A percentile compares a stretch with the other conserved stretches of the same genome.
Conservation (phyloP, 2,888 invertebrate species). For the Macrosoma leucophasiata region DNA sequence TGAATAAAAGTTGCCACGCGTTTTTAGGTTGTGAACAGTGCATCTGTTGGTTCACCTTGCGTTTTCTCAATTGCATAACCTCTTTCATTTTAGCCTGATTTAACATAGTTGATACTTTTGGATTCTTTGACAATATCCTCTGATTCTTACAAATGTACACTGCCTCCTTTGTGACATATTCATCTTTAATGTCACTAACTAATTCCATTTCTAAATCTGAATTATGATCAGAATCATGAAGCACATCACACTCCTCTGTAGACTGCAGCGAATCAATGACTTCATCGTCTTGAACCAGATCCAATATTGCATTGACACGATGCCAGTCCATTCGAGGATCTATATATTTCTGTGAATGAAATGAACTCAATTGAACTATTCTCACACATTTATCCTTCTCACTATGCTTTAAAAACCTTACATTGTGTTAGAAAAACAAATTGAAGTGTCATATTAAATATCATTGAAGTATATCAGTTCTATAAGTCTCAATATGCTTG, state of each 20-base stretch:
- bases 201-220: conserved; percentile 60
- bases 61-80: conserved; percentile 37
- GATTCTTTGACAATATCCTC: conserved; percentile 40
- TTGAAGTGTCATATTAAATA: conserved; percentile 38
- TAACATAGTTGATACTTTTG: conserved; percentile 32
- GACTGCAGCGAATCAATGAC: conserved; percentile 60
- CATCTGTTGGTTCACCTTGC: conserved; percentile 29
- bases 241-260: conserved; percentile 54
- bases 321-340: conserved; percentile 72
- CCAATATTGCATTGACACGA: conserved; percentile 66
- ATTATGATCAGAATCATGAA: conserved; percentile 59
- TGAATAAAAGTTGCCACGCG: conserved; percentile 59
- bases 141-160: conserved; percentile 54
- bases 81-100: conserved; percentile 37
- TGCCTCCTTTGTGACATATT: conserved; percentile 41
- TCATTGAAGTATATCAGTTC: conserved; percentile 26
- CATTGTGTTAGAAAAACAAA: conserved; percentile 7
- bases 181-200: conserved; percentile 39
- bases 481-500: conserved; percentile 20
- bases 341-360: conserved; percentile 68
- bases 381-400: conserved; percentile 31
- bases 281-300: conserved; percentile 62
- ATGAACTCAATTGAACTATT: conserved; percentile 66
- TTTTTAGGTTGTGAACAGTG: conserved; percentile 44
- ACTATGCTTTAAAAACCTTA: conserved; percentile 12